A percentile compares a stretch with the other conserved stretches of the same genome.
phyloP scores from a whole-genome alignment of 2,113 vertebrate genomes.

The Geococcyx californianus region DNA sequence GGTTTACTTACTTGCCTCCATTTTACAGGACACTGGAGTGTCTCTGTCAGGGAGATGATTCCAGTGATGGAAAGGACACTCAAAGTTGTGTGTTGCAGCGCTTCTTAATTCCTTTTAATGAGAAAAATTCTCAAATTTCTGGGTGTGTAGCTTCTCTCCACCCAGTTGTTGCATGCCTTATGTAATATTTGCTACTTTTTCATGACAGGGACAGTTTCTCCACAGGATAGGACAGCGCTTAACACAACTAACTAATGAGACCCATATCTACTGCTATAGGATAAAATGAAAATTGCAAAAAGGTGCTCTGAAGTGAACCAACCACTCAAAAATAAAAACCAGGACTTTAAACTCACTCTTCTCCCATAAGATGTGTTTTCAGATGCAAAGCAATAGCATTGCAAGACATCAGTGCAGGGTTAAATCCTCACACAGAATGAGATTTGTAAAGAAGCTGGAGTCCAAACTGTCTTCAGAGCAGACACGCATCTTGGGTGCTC shows the following conservation, averaged over 20 bases:
- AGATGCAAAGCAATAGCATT: not conserved
- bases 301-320: not conserved
- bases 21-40: not conserved
- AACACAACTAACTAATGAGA: not conserved
- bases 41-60: not conserved
- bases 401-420: not conserved
- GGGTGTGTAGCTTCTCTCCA: not conserved
- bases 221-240: not conserved
- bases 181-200: fast-evolving
- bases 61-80: not conserved
- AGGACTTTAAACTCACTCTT: not conserved
- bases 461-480: not conserved
- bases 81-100: not conserved
- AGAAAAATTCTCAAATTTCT: not conserved
- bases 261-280: not conserved
- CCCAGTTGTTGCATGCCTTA: not conserved
- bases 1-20: not conserved
- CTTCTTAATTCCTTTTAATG: not conserved
- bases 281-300: not conserved
- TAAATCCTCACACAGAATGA: not conserved
- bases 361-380: not conserved
- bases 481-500: not conserved
- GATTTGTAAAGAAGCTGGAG: not conserved
- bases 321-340: not conserved
- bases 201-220: not conserved